Base-by-base conservation (phyloP, 2,113 vertebrate genomes). In the Brachyistius frenatus region DNA sequence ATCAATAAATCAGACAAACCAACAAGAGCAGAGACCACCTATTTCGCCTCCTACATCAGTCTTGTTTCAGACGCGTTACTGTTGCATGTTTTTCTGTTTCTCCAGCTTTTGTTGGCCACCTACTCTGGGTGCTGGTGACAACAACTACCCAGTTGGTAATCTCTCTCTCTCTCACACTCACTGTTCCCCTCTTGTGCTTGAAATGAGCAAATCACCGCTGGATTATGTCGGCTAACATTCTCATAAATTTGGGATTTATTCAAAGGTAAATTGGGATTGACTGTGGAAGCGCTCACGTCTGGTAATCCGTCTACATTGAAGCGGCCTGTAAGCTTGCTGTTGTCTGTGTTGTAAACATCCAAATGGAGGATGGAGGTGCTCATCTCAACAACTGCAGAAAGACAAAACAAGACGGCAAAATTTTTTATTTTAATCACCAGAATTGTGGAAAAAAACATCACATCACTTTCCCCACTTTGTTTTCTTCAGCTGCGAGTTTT, bases 201-300 rank as follows among this genome's bases (percentile, higher is more conserved):
- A 94, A 93, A 65, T 64, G 91, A 88, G 86, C 5, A 91, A 95
- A 95, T 95, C 92, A 90, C 93, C 73, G 61, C 89, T 81, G 68
- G 92, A 88, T 96, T 96, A 96, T 93, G 89, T 3, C 93, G 84
- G 82, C 89, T 94, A 94, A 95, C 93, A 86, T 91, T 93, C 89
- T 91, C 86, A 86, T 90, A 93, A 96, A 96, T 92, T 95, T 94
- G 91, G 94, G 92, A 93, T 94, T 89, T 91, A 91, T 93, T 95
- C 90, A 78, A 93, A 85, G 89, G 95, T 95, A 97, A 97, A 97
- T 96, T 97, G 95, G 94, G 95, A 96, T 96, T 95, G 95, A 95
- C 94, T 94, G 94, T 94, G 93, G 93, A 93, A 94, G 92, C 92
- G 93, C 94, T 94, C 93, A 32, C 5, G 66, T 65, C 64, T 70